Conservation (phyloP, 2,888 invertebrate genomes). For the Ophraella communa region DNA sequence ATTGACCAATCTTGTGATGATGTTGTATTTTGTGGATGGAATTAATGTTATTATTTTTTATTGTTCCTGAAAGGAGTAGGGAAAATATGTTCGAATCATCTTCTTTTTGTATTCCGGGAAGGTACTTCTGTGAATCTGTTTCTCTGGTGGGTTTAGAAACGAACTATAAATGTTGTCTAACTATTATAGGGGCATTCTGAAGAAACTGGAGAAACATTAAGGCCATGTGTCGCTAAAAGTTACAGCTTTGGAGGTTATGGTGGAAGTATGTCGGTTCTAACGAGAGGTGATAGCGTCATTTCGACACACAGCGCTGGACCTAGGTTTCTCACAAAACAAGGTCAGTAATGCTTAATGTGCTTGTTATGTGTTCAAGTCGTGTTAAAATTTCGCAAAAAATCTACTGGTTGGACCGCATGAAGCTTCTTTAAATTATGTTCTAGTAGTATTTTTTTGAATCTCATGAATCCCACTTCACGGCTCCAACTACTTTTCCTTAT, state of each 20-base stretch:
- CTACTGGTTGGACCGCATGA: not conserved
- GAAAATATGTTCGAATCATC: too few species aligned
- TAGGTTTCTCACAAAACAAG: slow-evolving; percentile 79
- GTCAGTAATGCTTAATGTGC: slow-evolving; percentile 55
- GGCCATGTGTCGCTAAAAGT: slow-evolving; percentile 76
- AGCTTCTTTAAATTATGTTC: not conserved
- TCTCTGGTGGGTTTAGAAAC: not conserved
- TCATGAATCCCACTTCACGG: not conserved
- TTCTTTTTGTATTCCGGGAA: too few species aligned
- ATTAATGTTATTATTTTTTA: too few species aligned
- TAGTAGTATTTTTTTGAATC: not conserved
- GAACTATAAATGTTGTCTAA: not conserved
- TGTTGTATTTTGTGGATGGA: too few species aligned
- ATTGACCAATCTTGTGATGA: too few species aligned
- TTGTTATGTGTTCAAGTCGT: not conserved
- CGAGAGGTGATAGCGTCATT: slow-evolving; percentile 69
- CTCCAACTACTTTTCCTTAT: slow-evolving; percentile 11
- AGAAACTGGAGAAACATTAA: slow-evolving; percentile 59
- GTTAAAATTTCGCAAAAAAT: not conserved
- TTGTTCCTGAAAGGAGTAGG: too few species aligned
- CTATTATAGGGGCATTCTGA: slow-evolving; percentile 64
- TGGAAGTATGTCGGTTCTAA: slow-evolving; percentile 61
- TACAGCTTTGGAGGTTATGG: slow-evolving; percentile 90
- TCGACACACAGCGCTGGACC: slow-evolving; percentile 70
- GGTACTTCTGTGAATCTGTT: not conserved